These are phyloP conservation scores for Leptoteleia sp. DNA, from an alignment of 1,140 invertebrate species.

Conservation along the genomic window DNA sequence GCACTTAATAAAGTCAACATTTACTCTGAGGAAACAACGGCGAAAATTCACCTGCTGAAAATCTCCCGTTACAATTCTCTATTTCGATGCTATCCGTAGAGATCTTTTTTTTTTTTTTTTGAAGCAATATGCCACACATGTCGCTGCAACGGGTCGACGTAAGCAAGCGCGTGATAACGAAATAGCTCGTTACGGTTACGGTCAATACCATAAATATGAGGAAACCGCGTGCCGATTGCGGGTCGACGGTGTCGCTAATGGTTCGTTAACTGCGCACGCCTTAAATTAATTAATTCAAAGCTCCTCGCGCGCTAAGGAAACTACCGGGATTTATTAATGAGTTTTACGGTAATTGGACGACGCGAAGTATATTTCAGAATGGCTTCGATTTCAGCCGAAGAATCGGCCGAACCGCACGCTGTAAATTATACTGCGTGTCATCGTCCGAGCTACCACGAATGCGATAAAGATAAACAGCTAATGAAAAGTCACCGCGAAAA, in stretches of 20 bases:
- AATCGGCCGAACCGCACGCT: conserved; percentile 21
- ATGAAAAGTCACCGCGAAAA: too few relatives aligned
- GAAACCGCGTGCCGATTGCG: conserved; percentile 46
- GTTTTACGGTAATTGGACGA: conserved; percentile 56
- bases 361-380: conserved; percentile 47
- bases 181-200: conserved; percentile 57
- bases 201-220: conserved; percentile 62
- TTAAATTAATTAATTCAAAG: conserved; percentile 63
- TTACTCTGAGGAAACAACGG: too few relatives aligned
- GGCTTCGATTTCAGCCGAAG: conserved; percentile 19
- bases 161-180: conserved; percentile 50
- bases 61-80: too few relatives aligned
- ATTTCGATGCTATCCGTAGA: too few relatives aligned
- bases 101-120: conserved; percentile 8
- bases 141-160: conserved; percentile 26
- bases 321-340: conserved; percentile 61
- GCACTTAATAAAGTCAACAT: too few relatives aligned
- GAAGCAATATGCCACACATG: conserved; percentile 12
- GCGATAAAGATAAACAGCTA: conserved; percentile 51
- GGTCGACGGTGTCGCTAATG: conserved; percentile 61
- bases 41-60: too few relatives aligned
- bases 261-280: conserved; percentile 60
- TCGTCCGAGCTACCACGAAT: conserved; percentile 29
- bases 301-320: conserved; percentile 22
- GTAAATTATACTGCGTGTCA: conserved; percentile 45